Evolutionary conservation across 2,113 vertebrate species (phyloP), one percentile per base, ranked within the genome.

Genomic region (Pongo pygmaeus): DNA sequence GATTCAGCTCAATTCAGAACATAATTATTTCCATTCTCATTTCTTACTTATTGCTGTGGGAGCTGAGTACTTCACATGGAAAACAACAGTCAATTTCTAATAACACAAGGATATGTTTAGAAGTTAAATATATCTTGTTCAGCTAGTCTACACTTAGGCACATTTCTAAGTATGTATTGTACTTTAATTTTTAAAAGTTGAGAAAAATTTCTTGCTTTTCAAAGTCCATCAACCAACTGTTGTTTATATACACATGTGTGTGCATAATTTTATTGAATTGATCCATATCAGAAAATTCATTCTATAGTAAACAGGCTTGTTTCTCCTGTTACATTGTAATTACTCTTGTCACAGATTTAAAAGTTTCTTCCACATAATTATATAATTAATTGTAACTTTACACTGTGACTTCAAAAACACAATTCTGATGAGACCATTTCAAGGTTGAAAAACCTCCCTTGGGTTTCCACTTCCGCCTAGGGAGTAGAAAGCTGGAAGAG

Each of bases 11-110:
- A 94, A 83, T 75, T 93, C 50, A 17, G 25, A 72, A 59, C 30
- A 12, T 91, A 75, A 97, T 96, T 11, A 69, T 79, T 96, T 96
- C 93, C 94, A 89, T 91, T 55, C 94, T 94, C 70, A 12, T 38
- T 86, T 35, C 17, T 30, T 89, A 50, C 78, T 90, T 79, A n/a
- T 46, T 94, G 8, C 40, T 84, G 48, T 61, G n/a, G 70, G 72
- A 80, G 55, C n/a, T 4, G 61, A 88, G 50, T 32, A 18, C 18
- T 75, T 93, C 55, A 84, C 92, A 75, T n/a, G 90, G 81, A 69
- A 94, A 94, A 46, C 46, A 75, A 52, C 20, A 69, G 48, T 72
- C 32, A 61, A 32, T 81, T 77, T 84, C 88, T 90, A 93, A 75
- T 72, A 67, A 69, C 30, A 59, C 32, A 14, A n/a, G 48, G 59